These are phyloP conservation scores for Takifugu flavidus DNA, from an alignment of 2,113 vertebrate species.

Conservation along the genomic window DNA sequence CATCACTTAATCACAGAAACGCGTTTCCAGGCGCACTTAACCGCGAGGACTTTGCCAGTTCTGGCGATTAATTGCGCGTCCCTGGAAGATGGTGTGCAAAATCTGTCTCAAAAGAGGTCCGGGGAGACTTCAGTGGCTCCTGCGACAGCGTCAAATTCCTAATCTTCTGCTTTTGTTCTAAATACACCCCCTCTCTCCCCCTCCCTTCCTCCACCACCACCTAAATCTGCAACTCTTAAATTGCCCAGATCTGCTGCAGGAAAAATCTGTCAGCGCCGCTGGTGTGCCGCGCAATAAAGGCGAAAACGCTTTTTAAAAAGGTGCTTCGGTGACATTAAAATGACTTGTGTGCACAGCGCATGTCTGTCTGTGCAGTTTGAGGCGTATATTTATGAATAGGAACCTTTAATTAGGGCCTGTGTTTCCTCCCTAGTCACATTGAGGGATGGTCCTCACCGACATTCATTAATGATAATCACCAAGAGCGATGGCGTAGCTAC, in stretches of 20 bases:
- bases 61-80: background rate
- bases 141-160: conserved; percentile 51
- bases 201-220: conserved; percentile 16
- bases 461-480: conserved; percentile 79
- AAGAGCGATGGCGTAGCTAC: conserved; percentile 72
- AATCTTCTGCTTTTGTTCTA: conserved; percentile 52
- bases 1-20: background rate
- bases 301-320: conserved; percentile 64
- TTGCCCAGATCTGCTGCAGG: conserved; percentile 48
- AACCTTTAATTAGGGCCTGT: conserved; percentile 75
- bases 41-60: background rate
- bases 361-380: conserved; percentile 58
- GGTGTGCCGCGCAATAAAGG: conserved; percentile 41
- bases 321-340: conserved; percentile 69
- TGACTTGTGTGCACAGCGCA: conserved; percentile 63
- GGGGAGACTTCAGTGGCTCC: conserved; percentile 9
- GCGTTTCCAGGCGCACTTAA: background rate
- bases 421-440: conserved; percentile 76
- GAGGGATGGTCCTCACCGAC: conserved; percentile 74
- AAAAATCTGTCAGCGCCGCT: conserved; percentile 42
- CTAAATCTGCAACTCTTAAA: conserved; percentile 51
- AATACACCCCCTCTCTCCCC: too few relatives aligned
- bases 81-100: conserved; percentile 21
- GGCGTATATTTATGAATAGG: conserved; percentile 77
- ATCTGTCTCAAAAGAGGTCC: conserved; percentile 6